A percentile compares a stretch with the other conserved stretches of the same genome.
phyloP scores from a whole-genome alignment of 1,140 invertebrate genomes.

The Drosophila santomea region DNA sequence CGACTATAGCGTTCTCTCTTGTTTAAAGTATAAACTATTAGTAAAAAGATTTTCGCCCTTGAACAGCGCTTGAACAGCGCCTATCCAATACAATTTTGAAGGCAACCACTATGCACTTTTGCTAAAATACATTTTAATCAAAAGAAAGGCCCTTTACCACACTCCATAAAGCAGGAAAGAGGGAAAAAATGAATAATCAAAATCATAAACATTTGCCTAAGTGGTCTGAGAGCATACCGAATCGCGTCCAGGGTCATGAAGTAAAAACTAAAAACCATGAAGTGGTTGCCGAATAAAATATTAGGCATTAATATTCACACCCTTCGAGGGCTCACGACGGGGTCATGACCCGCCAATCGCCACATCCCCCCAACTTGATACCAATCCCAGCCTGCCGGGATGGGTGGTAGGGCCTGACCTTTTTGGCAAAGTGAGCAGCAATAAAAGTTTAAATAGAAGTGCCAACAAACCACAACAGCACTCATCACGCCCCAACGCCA shows the following conservation, averaged over 20 bases:
- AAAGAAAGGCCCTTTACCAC: slow-evolving; percentile 25
- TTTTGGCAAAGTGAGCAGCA: slow-evolving; percentile 73
- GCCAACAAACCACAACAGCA: slow-evolving; percentile 81
- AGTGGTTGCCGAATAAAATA: slow-evolving; percentile 57
- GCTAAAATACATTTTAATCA: slow-evolving; percentile 19
- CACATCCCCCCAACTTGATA: slow-evolving; percentile 11
- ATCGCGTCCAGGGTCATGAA: slow-evolving; percentile 21
- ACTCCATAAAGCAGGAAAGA: slow-evolving; percentile 30
- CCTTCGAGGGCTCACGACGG: slow-evolving; percentile 4
- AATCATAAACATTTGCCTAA: slow-evolving; percentile 47
- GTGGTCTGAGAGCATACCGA: slow-evolving; percentile 26
- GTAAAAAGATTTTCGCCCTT: too few species aligned
- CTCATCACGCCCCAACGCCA: slow-evolving; percentile 77
- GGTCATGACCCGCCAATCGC: slow-evolving; percentile 33
- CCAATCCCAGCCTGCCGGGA: slow-evolving; percentile 16
- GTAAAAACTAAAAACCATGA: slow-evolving; percentile 65
- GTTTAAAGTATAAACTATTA: too few species aligned
- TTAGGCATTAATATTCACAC: slow-evolving; percentile 72
- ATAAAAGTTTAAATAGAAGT: slow-evolving; percentile 83
- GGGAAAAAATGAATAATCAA: slow-evolving; percentile 20
- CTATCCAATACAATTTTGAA: background rate
- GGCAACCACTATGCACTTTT: background rate
- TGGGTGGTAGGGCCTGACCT: slow-evolving; percentile 31
- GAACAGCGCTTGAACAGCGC: too few species aligned
- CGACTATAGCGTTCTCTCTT: too few species aligned